These are phyloP conservation scores for Aelia acuminata DNA, from an alignment of 2,888 invertebrate species.

Conservation along the genomic window DNA sequence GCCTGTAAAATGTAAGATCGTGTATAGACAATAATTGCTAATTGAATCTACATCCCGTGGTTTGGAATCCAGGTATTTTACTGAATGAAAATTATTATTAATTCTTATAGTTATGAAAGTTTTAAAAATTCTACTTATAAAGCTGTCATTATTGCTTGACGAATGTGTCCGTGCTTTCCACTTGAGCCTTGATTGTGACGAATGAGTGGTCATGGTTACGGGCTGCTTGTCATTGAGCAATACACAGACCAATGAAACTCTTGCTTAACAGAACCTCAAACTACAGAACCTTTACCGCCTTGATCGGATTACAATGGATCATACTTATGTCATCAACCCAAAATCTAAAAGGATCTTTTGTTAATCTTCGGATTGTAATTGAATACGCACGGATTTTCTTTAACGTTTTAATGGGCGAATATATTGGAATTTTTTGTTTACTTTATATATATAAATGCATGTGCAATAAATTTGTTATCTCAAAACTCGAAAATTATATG, in stretches of 20 bases:
- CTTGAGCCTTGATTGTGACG: background rate
- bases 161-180: conserved; percentile 6
- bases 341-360: background rate
- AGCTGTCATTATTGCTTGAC: background rate
- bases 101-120: background rate
- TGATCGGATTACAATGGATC: background rate
- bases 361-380: too few species aligned
- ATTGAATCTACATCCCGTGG: too few species aligned
- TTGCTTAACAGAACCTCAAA: background rate
- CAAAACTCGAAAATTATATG: too few species aligned
- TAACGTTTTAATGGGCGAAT: too few species aligned
- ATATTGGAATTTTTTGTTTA: too few species aligned
- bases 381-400: too few species aligned
- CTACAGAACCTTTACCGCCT: background rate
- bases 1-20: too few species aligned
- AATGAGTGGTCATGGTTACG: background rate
- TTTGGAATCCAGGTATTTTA: too few species aligned
- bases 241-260: background rate
- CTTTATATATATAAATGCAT: too few species aligned
- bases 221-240: background rate
- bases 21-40: too few species aligned
- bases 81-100: background rate
- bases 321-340: background rate
- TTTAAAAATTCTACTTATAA: conserved; percentile 16
- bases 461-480: too few species aligned